Evolutionary conservation across 1,140 invertebrate species (phyloP).

Genomic region (Panonychus citri): DNA sequence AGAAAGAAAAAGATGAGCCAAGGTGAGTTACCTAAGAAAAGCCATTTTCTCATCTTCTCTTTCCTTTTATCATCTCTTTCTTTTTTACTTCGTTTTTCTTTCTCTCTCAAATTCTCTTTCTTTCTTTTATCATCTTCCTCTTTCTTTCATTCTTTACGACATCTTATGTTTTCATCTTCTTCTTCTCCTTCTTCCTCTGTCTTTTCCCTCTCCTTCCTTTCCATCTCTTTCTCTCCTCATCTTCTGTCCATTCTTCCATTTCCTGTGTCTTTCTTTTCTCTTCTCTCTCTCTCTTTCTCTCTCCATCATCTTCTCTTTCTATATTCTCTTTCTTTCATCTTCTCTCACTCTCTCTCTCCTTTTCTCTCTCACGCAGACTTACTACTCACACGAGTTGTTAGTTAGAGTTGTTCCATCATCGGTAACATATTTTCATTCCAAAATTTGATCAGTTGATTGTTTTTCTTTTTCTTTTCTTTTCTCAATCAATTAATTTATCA

Average conservation of each 20-base stretch:
- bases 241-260: too few relatives aligned
- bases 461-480: too few relatives aligned
- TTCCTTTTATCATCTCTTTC: not conserved
- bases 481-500: too few relatives aligned
- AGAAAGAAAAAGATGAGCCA: too few relatives aligned
- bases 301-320: not conserved
- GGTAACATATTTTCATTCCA: too few relatives aligned
- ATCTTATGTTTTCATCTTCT: too few relatives aligned
- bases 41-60: not conserved
- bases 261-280: not conserved
- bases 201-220: not conserved
- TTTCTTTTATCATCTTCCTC: not conserved
- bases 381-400: too few relatives aligned
- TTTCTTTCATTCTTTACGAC: too few relatives aligned
- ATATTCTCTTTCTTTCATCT: not conserved
- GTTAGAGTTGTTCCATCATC: too few relatives aligned
- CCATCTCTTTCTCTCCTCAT: not conserved
- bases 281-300: not conserved
- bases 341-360: not conserved
- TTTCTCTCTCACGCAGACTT: not conserved
- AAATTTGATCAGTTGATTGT: too few relatives aligned
- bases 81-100: not conserved
- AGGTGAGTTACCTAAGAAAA: too few relatives aligned
- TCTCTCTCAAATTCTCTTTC: not conserved
- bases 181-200: not conserved